A percentile compares a stretch with the other conserved stretches of the same genome.
These are phyloP conservation scores for Ypsolopha scabrella DNA, from an alignment of 2,888 invertebrate species.

Conservation along the genomic window DNA sequence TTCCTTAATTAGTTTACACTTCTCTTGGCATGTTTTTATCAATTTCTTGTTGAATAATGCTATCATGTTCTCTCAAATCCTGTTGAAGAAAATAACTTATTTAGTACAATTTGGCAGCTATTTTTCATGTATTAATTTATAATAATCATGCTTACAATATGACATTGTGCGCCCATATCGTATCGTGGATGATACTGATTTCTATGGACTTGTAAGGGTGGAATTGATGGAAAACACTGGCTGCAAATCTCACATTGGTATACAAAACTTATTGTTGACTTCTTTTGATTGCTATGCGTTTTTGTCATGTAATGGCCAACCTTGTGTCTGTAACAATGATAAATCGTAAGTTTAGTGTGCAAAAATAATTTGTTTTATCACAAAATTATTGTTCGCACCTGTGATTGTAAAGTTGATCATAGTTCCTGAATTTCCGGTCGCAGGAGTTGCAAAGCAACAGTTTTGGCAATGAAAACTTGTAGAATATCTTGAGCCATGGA, in stretches of 20 bases:
- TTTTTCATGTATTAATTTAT: background rate
- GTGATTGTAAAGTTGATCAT: conserved; percentile 60
- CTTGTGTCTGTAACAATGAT: conserved; percentile 43
- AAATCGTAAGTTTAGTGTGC: background rate
- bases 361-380: background rate
- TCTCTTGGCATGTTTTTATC: background rate
- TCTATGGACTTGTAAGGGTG: conserved; percentile 40
- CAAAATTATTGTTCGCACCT: conserved; percentile 26
- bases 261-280: conserved; percentile 26
- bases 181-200: conserved; percentile 37
- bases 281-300: conserved; percentile 23
- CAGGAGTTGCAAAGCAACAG: conserved; percentile 56
- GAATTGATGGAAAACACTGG: conserved; percentile 34
- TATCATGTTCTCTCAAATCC: background rate
- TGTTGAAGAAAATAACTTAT: background rate
- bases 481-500: conserved; percentile 45
- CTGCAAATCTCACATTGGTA: conserved; percentile 61
- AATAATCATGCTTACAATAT: conserved; percentile 21
- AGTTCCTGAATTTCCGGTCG: conserved; percentile 57
- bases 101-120: background rate
- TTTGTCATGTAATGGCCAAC: conserved; percentile 50
- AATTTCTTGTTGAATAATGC: too few relatives aligned
- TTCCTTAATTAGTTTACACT: conserved; percentile 9
- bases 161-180: conserved; percentile 15
- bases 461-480: conserved; percentile 51